Evolutionary conservation across 2,888 invertebrate species (phyloP), one percentile per base, ranked within the genome.

Genomic region (Muscina levida): DNA sequence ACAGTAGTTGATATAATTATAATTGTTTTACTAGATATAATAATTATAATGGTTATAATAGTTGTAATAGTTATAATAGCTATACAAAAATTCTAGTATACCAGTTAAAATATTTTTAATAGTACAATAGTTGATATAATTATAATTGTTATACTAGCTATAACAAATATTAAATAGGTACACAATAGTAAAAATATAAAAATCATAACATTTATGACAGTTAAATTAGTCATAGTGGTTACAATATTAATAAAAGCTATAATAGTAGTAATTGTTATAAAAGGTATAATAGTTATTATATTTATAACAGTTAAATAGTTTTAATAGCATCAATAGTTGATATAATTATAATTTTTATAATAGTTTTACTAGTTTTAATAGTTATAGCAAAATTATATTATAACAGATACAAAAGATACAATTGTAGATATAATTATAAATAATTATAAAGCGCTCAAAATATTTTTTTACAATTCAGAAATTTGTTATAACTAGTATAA

Each of bases 1-100:
- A 46, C 3, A 46, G n/a, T 46, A 46, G n/a, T 46, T 11, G n/a
- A 11, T 13, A 46, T 46, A 46, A 13, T 46, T 11, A 5, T 46
- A 46, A 46, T 46, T 13, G n/a, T 46, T 13, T 11, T 13, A 46
- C 6, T 46, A 46, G n/a, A 3, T 13, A 46, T 46, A 10, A 5
- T 46, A 46, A 13, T 46, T 13, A 46, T 46, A 46, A 46, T 46
- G n/a, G n/a, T 46, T 13, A 46, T 46, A 46, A 46, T 46, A 46
- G n/a, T 46, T 13, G n/a, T 46, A 46, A 46, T 10, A 46, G 3
- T 46, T 46, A 13, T 46, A 13, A n/a, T n/a, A 46, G 48, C n/a
- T n/a, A n/a, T n/a, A n/a, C n/a, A 46, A 11, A 46, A 46, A 11
- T 37, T 37, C 10, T 37, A 4, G 4, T 4, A 4, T 37, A 4